Evolutionary conservation across 2,113 vertebrate species (phyloP).

Genomic region (Donacobius atricapilla): DNA sequence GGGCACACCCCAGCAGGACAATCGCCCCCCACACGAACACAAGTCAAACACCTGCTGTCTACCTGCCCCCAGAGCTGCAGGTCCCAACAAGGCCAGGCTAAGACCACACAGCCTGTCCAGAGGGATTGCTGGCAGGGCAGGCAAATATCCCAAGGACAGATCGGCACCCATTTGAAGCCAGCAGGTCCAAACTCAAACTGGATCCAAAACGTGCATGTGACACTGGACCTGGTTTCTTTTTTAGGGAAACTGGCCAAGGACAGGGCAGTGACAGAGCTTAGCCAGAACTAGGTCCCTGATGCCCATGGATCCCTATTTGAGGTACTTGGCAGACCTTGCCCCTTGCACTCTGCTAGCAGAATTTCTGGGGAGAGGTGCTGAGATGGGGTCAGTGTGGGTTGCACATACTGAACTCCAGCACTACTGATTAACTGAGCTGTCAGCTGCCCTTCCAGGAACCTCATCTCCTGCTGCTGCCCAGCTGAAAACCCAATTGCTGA

Average conservation of each 20-base stretch:
- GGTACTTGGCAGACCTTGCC: background rate
- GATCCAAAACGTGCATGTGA: rapidly evolving
- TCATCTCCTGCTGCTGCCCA: background rate
- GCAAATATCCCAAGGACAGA: background rate
- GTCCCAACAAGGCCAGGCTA: background rate
- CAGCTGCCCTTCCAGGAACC: background rate
- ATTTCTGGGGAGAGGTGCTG: background rate
- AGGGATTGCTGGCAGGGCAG: background rate
- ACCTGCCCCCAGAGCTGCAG: background rate
- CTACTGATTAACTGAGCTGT: background rate
- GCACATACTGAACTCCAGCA: background rate
- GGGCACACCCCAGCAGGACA: background rate
- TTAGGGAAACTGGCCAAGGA: background rate
- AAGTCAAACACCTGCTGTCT: background rate
- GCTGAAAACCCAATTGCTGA: background rate
- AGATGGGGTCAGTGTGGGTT: background rate
- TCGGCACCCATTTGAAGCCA: rapidly evolving
- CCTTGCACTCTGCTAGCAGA: background rate
- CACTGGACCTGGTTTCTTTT: background rate
- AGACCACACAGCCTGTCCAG: background rate
- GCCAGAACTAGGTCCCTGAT: background rate
- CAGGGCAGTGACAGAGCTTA: background rate
- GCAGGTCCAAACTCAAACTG: background rate
- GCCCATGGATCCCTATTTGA: background rate
- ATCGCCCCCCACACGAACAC: rapidly evolving